phyloP scores from a whole-genome alignment of 2,888 invertebrate species.

The Luperina testacea region DNA sequence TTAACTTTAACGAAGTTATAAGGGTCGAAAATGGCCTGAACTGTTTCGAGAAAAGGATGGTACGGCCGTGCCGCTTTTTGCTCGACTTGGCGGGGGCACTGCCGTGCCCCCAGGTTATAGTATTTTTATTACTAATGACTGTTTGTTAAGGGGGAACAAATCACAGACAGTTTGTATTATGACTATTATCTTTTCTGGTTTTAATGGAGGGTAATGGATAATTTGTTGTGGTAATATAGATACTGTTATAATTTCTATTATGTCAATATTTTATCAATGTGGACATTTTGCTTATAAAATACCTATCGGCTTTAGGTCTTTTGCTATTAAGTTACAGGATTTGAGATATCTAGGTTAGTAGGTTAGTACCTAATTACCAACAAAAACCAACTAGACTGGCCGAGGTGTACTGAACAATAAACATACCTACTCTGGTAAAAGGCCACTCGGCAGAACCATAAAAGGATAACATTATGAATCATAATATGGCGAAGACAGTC shows the following conservation, averaged over 20 bases:
- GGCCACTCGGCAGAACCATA: too few species aligned
- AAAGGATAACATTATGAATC: too few species aligned
- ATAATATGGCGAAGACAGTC: too few species aligned
- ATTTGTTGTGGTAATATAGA: neutral
- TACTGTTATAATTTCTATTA: constrained; percentile 2
- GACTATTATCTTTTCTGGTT: neutral
- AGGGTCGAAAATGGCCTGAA: too few species aligned
- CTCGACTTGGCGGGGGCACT: too few species aligned
- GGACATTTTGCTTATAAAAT: neutral
- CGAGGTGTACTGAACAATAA: neutral
- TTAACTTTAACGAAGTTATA: too few species aligned
- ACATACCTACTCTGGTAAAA: neutral
- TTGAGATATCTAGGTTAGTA: neutral
- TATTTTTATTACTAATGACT: neutral
- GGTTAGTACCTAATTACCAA: too few species aligned
- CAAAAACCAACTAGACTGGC: neutral
- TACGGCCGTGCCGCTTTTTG: too few species aligned
- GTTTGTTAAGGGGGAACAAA: constrained; percentile 1
- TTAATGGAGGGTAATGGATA: neutral
- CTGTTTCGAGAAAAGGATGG: too few species aligned
- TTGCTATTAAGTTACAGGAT: neutral
- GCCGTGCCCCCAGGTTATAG: neutral
- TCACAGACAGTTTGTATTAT: constrained; percentile 4
- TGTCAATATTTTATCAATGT: neutral
- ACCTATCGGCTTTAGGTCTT: neutral